Evolutionary conservation across 2,113 vertebrate species (phyloP).

Genomic region (Podarcis raffonei): DNA sequence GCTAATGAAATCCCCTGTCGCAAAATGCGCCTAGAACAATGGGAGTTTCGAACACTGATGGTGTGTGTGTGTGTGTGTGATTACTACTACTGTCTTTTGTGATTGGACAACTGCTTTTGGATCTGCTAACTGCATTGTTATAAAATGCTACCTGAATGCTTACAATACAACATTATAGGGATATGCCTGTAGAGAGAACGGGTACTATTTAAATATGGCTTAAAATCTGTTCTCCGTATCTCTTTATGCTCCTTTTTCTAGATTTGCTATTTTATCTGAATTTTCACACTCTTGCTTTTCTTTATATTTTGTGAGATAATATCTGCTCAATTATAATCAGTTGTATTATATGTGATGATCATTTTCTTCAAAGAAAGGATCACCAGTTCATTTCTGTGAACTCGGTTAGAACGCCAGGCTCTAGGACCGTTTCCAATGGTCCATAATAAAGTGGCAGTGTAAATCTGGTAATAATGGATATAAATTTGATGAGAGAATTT

Average conservation of each 20-base stretch:
- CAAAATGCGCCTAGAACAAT: too few species aligned
- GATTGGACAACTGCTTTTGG: background rate
- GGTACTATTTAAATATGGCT: background rate
- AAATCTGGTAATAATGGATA: background rate
- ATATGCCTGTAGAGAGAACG: background rate
- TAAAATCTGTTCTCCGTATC: background rate
- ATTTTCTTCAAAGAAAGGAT: background rate
- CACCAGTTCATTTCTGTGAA: background rate
- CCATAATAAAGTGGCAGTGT: background rate
- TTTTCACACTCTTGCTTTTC: background rate
- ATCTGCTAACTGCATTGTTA: background rate
- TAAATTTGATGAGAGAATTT: background rate
- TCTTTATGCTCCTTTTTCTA: background rate
- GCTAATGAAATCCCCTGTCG: too few species aligned
- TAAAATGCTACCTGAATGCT: background rate
- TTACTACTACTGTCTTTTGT: background rate
- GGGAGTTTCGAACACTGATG: too few species aligned
- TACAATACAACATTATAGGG: background rate
- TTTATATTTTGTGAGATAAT: background rate
- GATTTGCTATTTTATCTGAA: background rate
- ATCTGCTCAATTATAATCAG: slow-evolving; percentile 12
- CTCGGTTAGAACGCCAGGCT: background rate
- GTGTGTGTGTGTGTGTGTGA: too few species aligned
- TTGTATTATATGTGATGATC: background rate
- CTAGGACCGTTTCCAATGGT: background rate